Evolutionary conservation across 2,888 invertebrate genomes (phyloP).

Genomic region (Charanyca ferruginea): DNA sequence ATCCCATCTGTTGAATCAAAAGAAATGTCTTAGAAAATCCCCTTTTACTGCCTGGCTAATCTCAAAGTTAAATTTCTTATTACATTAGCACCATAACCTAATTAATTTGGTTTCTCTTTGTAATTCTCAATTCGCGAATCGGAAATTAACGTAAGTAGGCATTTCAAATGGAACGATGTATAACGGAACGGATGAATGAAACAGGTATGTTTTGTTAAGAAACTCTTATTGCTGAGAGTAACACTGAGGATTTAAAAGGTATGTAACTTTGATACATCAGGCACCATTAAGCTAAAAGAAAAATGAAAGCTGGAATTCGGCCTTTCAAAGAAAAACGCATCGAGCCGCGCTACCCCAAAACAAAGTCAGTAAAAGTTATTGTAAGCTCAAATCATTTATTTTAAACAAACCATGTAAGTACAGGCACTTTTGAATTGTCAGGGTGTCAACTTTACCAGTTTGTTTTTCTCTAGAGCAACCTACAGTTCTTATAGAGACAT

Average conservation of each 20-base stretch:
- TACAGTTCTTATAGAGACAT: no score
- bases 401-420: no score
- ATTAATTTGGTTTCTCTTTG: constrained; percentile 27
- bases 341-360: no score
- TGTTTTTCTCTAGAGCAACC: no score
- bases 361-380: no score
- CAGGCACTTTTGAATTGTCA: no score
- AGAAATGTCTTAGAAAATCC: background rate
- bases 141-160: constrained; percentile 4
- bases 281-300: no score
- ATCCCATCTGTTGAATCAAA: background rate
- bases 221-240: background rate
- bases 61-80: constrained; percentile 19
- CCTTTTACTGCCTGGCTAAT: constrained; percentile 21
- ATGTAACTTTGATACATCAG: background rate
- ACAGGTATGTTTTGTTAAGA: background rate
- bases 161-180: constrained; percentile 2
- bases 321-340: no score
- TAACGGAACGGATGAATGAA: background rate
- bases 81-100: constrained; percentile 20
- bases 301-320: no score
- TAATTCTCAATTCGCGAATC: constrained; percentile 10
- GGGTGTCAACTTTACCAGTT: no score
- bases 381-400: no score
- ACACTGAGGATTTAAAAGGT: background rate